phyloP scores from a whole-genome alignment of 2,113 vertebrate species.

The Quiscalus mexicanus region DNA sequence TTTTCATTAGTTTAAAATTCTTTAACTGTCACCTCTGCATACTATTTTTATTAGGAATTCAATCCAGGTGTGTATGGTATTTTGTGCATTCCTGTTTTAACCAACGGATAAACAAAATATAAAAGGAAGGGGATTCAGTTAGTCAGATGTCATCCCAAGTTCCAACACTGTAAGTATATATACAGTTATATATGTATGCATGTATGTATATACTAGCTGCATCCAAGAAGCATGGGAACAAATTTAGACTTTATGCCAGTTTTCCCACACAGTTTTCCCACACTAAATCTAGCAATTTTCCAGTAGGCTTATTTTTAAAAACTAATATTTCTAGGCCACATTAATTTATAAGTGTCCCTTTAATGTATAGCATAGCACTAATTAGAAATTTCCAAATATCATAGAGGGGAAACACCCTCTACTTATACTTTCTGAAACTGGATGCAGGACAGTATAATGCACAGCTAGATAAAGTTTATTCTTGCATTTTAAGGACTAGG shows the following conservation, averaged over 20 bases:
- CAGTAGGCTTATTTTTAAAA: background rate
- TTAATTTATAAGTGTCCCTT: background rate
- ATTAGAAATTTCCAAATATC: background rate
- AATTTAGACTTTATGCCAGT: background rate
- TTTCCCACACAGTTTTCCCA: background rate
- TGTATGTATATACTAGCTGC: background rate
- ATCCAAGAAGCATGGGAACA: background rate
- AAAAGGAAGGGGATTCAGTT: background rate
- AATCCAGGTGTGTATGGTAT: background rate
- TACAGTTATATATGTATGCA: background rate
- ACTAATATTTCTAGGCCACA: background rate
- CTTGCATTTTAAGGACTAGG: background rate
- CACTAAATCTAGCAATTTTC: conserved; percentile 27
- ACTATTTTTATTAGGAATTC: background rate
- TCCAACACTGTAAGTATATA: background rate
- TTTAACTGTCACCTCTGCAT: background rate
- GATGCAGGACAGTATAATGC: background rate
- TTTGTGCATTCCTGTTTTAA: background rate
- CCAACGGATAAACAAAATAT: background rate
- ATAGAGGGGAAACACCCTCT: background rate
- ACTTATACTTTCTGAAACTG: background rate
- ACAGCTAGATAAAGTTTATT: background rate
- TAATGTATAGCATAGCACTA: background rate
- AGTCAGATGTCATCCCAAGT: background rate
- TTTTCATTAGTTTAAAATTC: conserved; percentile 36